A percentile compares a stretch with the other conserved stretches of the same genome.
Evolutionary conservation across 2,113 vertebrate species (phyloP).

Genomic region (Eleginops maclovinus): DNA sequence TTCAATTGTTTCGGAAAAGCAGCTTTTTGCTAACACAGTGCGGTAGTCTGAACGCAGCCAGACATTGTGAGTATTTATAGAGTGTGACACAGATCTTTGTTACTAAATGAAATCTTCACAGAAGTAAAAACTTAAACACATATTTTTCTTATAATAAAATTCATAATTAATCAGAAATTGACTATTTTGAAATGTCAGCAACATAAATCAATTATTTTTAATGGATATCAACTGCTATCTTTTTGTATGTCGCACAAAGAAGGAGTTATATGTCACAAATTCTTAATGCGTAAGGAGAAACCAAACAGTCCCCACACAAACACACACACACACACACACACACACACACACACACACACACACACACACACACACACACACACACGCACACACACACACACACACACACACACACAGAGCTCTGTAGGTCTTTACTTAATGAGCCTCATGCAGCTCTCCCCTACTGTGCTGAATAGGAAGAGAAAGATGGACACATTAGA

Average conservation of each 20-base stretch:
- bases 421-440: slow-evolving; percentile 89
- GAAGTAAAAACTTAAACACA: background rate
- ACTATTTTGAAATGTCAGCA: slow-evolving; percentile 30
- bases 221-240: slow-evolving; percentile 1
- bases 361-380: slow-evolving; percentile 31
- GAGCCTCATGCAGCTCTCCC: slow-evolving; percentile 83
- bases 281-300: slow-evolving; percentile 88
- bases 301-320: slow-evolving; percentile 68
- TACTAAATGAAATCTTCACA: background rate
- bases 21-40: background rate
- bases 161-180: slow-evolving; percentile 4
- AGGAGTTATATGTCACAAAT: slow-evolving; percentile 83
- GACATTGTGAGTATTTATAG: background rate
- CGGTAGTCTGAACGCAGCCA: background rate
- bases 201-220: slow-evolving; percentile 4
- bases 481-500: slow-evolving; percentile 63
- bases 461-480: slow-evolving; percentile 61
- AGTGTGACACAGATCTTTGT: background rate
- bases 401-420: slow-evolving; percentile 45
- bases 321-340: slow-evolving; percentile 27
- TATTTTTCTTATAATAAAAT: slow-evolving; percentile 17
- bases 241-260: slow-evolving; percentile 69
- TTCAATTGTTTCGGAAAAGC: background rate
- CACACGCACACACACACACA: slow-evolving; percentile 28
- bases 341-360: slow-evolving; percentile 29